Evolutionary conservation across 2,797 vertebrate species (phyloP).

Genomic region (Champsocephalus esox): DNA sequence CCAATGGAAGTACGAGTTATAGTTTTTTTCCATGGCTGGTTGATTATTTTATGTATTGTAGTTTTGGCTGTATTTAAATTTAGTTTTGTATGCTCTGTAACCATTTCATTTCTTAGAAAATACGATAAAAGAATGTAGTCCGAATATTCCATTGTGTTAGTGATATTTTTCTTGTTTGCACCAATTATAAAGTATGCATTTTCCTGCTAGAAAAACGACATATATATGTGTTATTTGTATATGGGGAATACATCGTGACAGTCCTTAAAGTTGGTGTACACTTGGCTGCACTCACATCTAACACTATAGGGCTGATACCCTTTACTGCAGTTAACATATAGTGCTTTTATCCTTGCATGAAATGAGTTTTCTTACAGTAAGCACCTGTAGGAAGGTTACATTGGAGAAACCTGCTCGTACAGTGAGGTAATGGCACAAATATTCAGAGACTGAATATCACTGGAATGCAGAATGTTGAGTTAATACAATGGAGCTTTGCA

Average conservation of each 20-base stretch:
- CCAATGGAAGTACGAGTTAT: no score
- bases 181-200: no score
- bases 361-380: slow-evolving; percentile 57
- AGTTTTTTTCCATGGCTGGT: no score
- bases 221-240: background rate
- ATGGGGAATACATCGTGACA: background rate
- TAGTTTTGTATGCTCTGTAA: no score
- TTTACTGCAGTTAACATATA: slow-evolving; percentile 29
- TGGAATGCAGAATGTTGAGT: slow-evolving; percentile 10
- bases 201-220: no score
- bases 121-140: no score
- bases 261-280: slow-evolving; percentile 39
- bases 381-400: slow-evolving; percentile 50
- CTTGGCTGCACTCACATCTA: slow-evolving; percentile 30
- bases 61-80: no score
- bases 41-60: no score
- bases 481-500: slow-evolving; percentile 31
- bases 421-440: slow-evolving; percentile 8
- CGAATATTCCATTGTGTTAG: no score
- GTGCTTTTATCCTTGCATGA: slow-evolving; percentile 44
- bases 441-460: slow-evolving; percentile 18
- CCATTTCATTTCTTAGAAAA: no score
- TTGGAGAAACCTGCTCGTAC: slow-evolving; percentile 26
- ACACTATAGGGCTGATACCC: background rate
- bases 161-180: no score